Percentiles rank a stretch among this genome's conserved stretches.
Conservation (phyloP, 2,797 vertebrate species). For the Betta splendens region DNA sequence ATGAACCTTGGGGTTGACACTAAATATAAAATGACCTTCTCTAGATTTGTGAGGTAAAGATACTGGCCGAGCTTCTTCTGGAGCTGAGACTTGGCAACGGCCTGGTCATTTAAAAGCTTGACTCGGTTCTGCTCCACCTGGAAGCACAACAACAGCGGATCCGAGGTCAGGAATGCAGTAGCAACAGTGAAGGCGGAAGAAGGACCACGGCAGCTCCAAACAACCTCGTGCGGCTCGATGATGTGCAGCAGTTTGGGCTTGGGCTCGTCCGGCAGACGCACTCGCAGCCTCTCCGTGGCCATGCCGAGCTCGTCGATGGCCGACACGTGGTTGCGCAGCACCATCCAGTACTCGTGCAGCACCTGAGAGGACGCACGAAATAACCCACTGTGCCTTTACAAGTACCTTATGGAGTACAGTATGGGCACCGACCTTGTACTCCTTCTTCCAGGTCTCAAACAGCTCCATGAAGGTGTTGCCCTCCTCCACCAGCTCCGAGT, state of each 20-base stretch:
- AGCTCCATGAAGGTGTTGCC: constrained; percentile 94
- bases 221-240: constrained; percentile 97
- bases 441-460: constrained; percentile 97
- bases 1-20: not conserved
- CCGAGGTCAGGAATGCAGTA: constrained; percentile 24
- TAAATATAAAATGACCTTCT: constrained; percentile 84
- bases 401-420: too few relatives aligned
- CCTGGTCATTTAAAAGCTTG: constrained; percentile 97
- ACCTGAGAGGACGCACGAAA: constrained; percentile 75
- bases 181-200: constrained; percentile 11
- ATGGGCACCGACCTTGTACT: constrained; percentile 89
- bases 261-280: constrained; percentile 92
- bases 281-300: constrained; percentile 94
- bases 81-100: constrained; percentile 94
- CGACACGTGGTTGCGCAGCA: constrained; percentile 93
- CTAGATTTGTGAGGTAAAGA: constrained; percentile 95
- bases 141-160: constrained; percentile 6
- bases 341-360: constrained; percentile 99
- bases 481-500: constrained; percentile 88
- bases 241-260: constrained; percentile 97
- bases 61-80: constrained; percentile 98
- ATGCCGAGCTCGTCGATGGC: constrained; percentile 97
- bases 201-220: constrained; percentile 13
- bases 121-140: constrained; percentile 97
- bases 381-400: too few relatives aligned